Evolutionary conservation across 2,888 invertebrate species (phyloP), one percentile per base, ranked within the genome.

Genomic region (Lapara coniferarum): DNA sequence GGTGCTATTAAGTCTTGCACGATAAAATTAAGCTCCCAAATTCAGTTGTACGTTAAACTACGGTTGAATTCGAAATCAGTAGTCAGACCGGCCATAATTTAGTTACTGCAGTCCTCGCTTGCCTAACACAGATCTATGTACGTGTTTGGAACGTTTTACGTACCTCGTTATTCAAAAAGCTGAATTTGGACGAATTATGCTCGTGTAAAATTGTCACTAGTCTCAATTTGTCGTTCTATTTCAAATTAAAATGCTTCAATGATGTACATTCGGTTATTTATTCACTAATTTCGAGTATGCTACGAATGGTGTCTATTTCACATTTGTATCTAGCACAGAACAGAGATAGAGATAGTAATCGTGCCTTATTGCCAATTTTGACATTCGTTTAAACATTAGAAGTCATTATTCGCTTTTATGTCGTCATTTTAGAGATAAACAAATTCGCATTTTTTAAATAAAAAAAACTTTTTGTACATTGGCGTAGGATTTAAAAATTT

Each of bases 11-110:
- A 37, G 53, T 66, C 66, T 19, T 37, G 53, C 66, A 19, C 19
- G 66, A 63, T 49, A 46, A 63, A 63, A 49, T 63, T 49, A 49
- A 19, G 74, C 75, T 77, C 72, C 70, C 66, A 77, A 77, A 75
- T 77, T 75, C 73, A 73, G 75, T 49, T 63, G 49, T 49, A 63
- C 19, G 19, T 46, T 74, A 66, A 78, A 71, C 73, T 67, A 63
- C 71, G 56, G 71, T 71, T 76, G 75, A 76, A 78, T 80, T 73
- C 72, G 69, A 69, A 76, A 77, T 77, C 77, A 74, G 70, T 72
- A 66, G 68, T 67, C 63, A 51, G 63, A 49, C 63, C 49, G 49
- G 49, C 13, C 63, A 19, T 63, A 49, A 63, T 63, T 63, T 49
- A 19, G 19, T 63, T 63, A 63, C 13, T 46, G 10, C 13, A 46